Evolutionary conservation across 2,113 vertebrate genomes (phyloP), one percentile per base, ranked within the genome.

Genomic region (Cricetomys ansorgei): DNA sequence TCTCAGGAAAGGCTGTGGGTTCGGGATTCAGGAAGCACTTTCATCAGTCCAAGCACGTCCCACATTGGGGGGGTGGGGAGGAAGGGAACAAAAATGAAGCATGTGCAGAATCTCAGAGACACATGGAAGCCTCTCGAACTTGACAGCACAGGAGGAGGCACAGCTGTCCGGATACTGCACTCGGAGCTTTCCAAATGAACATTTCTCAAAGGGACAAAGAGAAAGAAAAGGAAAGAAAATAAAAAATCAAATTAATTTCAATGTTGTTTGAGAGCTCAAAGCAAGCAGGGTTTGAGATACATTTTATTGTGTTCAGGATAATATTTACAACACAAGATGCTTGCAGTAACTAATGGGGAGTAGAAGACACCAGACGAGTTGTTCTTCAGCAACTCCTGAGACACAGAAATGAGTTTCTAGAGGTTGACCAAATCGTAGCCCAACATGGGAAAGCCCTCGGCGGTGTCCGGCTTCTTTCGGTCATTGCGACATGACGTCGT

Each of bases 11-110:
- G 75, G 67, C 50, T 90, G 84, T 16, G 1, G 69, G 23, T 97
- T 97, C 97, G 96, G 97, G 96, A 96, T 84, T 95, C 81, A 96
- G 97, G 91, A 34, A 97, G 84, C 37, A 91, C 87, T 80, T 97
- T 95, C 91, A 86, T 93, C 64, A 89, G 90, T 96, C 96, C 23
- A 86, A 55, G 80, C 21, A 88, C 94, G 81, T 96, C 75, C 89
- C 92, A 95, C 89, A 97, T 92, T 70, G 80, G 62, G 95, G 94
- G 80, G 80, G 62, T 94, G 94, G 80, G 93, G 73, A 77, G 85
- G 2, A 2, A 57, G 16, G 65, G 73, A 0, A 0, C 2, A 62
- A 86, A 94, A 96, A 55, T 81, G 96, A 95, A 95, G 80, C 88
- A 80, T 90, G 86, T 89, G 48, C 31, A 87, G 94, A 96, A 89